Evolutionary conservation across 2,113 vertebrate genomes (phyloP).

Genomic region (Columba livia): DNA sequence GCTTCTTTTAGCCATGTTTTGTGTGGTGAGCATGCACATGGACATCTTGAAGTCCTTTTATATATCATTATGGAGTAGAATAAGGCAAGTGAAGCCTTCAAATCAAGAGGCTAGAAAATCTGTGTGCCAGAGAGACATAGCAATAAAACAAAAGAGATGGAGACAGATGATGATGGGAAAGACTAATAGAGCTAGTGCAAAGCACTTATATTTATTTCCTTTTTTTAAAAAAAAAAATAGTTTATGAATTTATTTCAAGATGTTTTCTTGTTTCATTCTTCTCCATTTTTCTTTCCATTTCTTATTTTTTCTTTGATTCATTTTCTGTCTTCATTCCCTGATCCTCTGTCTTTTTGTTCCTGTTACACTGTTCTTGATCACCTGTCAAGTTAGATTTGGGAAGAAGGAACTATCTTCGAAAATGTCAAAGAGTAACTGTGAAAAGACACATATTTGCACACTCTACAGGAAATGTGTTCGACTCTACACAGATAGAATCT

Average conservation of each 20-base stretch:
- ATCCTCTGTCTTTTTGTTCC: neutral
- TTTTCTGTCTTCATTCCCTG: neutral
- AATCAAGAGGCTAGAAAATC: neutral
- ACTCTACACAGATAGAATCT: neutral
- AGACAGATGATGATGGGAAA: neutral
- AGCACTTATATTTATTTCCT: neutral
- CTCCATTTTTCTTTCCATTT: neutral
- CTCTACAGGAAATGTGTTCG: conserved; percentile 10
- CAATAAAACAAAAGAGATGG: neutral
- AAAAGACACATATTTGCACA: conserved; percentile 52
- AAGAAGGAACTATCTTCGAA: conserved; percentile 24
- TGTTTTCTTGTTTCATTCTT: neutral
- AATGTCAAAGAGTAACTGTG: conserved; percentile 47
- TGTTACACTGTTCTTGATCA: neutral
- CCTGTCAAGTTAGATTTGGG: conserved; percentile 7
- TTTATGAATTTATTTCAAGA: neutral
- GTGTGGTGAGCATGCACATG: neutral
- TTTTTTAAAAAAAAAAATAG: fast-evolving
- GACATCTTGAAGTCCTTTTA: neutral
- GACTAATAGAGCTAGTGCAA: neutral
- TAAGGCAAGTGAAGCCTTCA: neutral
- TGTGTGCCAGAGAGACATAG: neutral
- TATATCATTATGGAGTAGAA: neutral
- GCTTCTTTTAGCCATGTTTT: neutral
- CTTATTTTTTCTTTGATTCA: neutral